Evolutionary conservation across 2,888 invertebrate genomes (phyloP).

Genomic region (Dryococelus australis): DNA sequence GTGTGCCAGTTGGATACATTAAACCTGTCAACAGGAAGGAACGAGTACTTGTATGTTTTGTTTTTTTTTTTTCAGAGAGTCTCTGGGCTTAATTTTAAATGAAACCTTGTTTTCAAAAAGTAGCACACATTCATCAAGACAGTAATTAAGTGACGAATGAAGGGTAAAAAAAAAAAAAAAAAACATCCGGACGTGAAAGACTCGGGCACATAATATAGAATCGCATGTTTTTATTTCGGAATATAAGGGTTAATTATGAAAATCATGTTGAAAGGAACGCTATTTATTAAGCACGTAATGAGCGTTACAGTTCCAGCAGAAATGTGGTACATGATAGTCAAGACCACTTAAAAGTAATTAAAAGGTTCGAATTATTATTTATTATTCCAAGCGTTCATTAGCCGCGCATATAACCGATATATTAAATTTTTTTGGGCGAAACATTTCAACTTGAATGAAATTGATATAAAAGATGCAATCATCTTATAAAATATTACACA

Average conservation of each 20-base stretch:
- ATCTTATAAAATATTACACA: too few species aligned
- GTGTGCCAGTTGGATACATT: not conserved
- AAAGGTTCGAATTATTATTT: too few species aligned
- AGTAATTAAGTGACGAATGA: conserved; percentile 9
- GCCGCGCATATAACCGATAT: too few species aligned
- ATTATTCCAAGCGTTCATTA: too few species aligned
- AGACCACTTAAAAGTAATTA: not conserved
- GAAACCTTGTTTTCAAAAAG: not conserved
- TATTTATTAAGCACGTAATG: not conserved
- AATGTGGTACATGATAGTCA: not conserved
- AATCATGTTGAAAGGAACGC: not conserved
- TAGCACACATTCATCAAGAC: not conserved
- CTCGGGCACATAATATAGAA: not conserved
- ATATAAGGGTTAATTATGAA: not conserved
- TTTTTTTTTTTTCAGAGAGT: not conserved
- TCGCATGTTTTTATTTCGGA: not conserved
- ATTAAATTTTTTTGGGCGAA: too few species aligned
- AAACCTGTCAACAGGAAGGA: not conserved
- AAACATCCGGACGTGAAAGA: too few species aligned
- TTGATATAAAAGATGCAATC: too few species aligned
- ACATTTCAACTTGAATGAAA: too few species aligned
- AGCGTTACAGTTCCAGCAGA: not conserved
- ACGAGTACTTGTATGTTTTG: not conserved
- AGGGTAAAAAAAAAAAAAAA: not conserved
- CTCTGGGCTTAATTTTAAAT: not conserved